Evolutionary conservation across 1,140 invertebrate species (phyloP), one percentile per base, ranked within the genome.

Genomic region (Lethocerus indicus): DNA sequence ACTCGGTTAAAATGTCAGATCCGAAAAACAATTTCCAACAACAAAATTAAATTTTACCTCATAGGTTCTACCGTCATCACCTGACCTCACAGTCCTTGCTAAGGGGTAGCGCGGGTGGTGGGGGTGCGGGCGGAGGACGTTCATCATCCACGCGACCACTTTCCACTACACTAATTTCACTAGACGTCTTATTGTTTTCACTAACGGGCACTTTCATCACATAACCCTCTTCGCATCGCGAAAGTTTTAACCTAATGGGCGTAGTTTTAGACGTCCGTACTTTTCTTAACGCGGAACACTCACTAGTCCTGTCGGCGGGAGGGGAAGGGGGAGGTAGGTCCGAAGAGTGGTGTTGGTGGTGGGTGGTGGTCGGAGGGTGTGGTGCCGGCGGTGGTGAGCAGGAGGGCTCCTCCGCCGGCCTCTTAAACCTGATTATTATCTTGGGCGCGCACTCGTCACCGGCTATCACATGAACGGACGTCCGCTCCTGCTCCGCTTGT

Each of bases 51-150:
- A 14, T 28, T 44, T 47, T 25, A 20, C 16, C n/a, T 18, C 20
- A 13, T 25, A 47, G 16, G 27, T 36, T 32, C 32, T 47, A 47
- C 28, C 45, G 20, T 51, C 45, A 56, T 86, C 81, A 85, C 76
- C 82, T 85, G 74, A 84, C 81, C 72, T 84, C 79, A 71, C 81
- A 83, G 69, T 81, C 79, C 73, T 84, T 81, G 62, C 76, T 79
- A 58, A 78, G 69, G 60, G 76, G 67, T 56, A 76, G 66, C 55
- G 79, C 64, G 56, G 67, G 63, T 18, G 52, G 44, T 39, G 60
- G 49, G 7, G 51, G 42, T 20, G 42, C 16, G 14, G 42, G 47
- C 12, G 44, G n/a, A n/a, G n/a, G n/a, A n/a, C n/a, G n/a, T n/a
- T n/a, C n/a, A n/a, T n/a, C n/a, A 9, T 36, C 28, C 20, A 41